phyloP scores from a whole-genome alignment of 2,888 invertebrate species.

The Euplagia quadripunctaria region DNA sequence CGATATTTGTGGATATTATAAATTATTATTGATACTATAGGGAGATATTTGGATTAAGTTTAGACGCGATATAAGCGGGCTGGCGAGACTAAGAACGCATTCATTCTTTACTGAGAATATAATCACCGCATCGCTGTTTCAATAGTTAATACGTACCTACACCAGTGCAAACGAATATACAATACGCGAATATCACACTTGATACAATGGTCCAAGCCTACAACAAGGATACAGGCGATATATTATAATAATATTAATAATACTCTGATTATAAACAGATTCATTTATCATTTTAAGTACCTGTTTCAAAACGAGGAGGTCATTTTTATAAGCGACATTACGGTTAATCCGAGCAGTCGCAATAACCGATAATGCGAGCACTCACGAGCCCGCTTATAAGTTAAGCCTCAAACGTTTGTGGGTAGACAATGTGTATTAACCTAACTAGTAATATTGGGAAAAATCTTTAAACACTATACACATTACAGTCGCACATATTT shows the following conservation, averaged over 20 bases:
- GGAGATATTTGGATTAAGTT: slow-evolving; percentile 54
- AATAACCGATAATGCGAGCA: neutral
- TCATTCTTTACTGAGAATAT: neutral
- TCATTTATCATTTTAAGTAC: neutral
- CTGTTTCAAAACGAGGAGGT: neutral
- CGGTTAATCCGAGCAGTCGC: neutral
- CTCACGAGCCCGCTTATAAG: slow-evolving; percentile 57
- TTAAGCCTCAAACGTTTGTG: slow-evolving; percentile 57
- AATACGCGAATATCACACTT: neutral
- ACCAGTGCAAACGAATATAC: neutral
- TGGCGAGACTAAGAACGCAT: slow-evolving; percentile 26
- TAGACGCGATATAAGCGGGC: slow-evolving; percentile 58
- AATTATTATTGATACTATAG: slow-evolving; percentile 52
- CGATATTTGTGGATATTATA: slow-evolving; percentile 49
- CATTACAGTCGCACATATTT: slow-evolving; percentile 58
- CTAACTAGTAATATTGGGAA: slow-evolving; percentile 67
- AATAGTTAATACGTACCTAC: neutral
- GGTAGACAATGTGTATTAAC: slow-evolving; percentile 58
- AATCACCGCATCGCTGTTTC: slow-evolving; percentile 6
- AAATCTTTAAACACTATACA: slow-evolving; percentile 61
- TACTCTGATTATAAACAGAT: neutral
- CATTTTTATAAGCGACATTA: neutral
- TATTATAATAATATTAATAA: slow-evolving; percentile 1
- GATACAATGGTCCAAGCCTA: neutral
- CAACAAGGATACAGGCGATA: neutral